Evolutionary conservation across 2,113 vertebrate species (phyloP), one percentile per base, ranked within the genome.

Genomic region (Phainopepla nitens): DNA sequence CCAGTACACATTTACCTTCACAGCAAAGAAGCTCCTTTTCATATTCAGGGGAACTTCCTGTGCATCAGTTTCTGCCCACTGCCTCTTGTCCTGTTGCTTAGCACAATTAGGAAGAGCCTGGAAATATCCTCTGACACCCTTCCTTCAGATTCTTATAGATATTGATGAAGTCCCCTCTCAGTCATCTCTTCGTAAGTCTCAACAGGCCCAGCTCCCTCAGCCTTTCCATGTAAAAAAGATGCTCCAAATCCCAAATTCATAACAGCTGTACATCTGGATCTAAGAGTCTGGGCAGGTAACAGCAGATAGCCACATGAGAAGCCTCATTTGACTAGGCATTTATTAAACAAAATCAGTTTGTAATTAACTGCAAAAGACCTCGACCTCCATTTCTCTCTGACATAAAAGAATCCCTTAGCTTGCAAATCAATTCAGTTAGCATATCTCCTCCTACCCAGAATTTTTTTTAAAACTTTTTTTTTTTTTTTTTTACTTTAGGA

Each of bases 371-470:
- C n/a, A 78, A 75, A 87, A 72, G 15, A 11, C 66, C 44, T 70
- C n/a, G 33, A 82, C 9, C 14, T 76, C 10, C 7, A 50, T 27
- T 45, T 64, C 51, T 36, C 35, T 4, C 10, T 35, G 53, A 60
- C 8, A 54, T 23, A 33, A 68, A 70, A 89, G 24, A 81, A 69
- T 4, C 7, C 10, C 13, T 39, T 61, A 31, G 11, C 22, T 36
- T 81, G 15, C 17, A 64, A 80, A 71, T 27, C 50, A 9, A 64
- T 20, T 81, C 11, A 35, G 27, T 56, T 33, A 45, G 15, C 6
- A 2, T 41, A 69, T 15, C 31, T 70, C 44, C 17, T 18, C 6
- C 29, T 49, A 2, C 6, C 16, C 1, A 1, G 4, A 35, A 16
- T 5, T 28, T 36, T 35, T 39, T 20, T 9, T 4, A 28, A 24